A percentile compares a stretch with the other conserved stretches of the same genome.
phyloP scores from a whole-genome alignment of 1,140 invertebrate species.

The Ips nitidus region DNA sequence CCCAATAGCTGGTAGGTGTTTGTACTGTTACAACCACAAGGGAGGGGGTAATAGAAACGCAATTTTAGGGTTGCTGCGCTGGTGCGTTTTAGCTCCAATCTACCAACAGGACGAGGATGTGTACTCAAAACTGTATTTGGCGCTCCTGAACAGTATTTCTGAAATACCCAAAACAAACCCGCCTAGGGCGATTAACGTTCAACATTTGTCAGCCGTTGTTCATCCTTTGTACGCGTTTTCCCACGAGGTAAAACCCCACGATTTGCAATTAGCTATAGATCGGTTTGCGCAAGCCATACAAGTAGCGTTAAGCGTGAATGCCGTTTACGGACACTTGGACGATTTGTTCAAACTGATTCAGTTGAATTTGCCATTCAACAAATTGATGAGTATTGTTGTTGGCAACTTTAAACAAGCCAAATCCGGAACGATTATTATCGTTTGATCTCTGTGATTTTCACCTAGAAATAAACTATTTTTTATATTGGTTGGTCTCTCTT shows the following conservation, averaged over 20 bases:
- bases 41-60: background rate
- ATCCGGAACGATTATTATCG: conserved; percentile 26
- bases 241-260: conserved; percentile 49
- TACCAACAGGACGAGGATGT: conserved; percentile 54
- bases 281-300: conserved; percentile 76
- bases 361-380: conserved; percentile 58
- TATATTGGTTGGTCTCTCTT: too few species aligned
- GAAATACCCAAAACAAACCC: conserved; percentile 56
- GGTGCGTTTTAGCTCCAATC: conserved; percentile 68
- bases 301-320: conserved; percentile 69
- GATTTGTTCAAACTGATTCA: conserved; percentile 60
- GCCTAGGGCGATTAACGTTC: conserved; percentile 60
- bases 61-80: conserved; percentile 62
- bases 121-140: conserved; percentile 67
- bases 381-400: conserved; percentile 62
- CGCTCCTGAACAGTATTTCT: conserved; percentile 62
- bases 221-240: conserved; percentile 40
- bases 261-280: conserved; percentile 61
- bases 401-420: conserved; percentile 56
- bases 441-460: background rate
- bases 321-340: conserved; percentile 73
- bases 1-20: conserved; percentile 63
- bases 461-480: too few species aligned
- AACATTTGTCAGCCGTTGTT: conserved; percentile 58
- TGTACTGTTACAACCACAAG: background rate